Evolutionary conservation across 1,140 invertebrate genomes (phyloP).

Genomic region (Scaptomyza hsui): DNA sequence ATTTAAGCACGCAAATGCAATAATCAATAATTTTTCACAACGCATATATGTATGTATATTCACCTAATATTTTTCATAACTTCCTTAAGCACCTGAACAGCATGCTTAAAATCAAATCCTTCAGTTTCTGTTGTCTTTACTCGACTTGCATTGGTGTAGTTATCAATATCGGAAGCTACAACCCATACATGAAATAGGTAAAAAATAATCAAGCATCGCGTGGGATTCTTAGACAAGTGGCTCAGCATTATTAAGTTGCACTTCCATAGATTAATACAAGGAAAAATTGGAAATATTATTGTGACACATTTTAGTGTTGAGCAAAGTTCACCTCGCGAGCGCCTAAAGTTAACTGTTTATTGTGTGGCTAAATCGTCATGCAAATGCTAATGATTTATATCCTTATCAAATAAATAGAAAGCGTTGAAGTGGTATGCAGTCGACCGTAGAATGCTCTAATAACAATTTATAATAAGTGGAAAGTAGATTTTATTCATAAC

Average conservation of each 20-base stretch:
- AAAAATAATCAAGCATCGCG: conserved; percentile 16
- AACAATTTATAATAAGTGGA: background rate
- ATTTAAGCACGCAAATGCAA: background rate
- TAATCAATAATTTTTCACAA: conserved; percentile 16
- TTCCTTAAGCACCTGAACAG: conserved; percentile 13
- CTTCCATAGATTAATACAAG: conserved; percentile 4
- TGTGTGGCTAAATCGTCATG: background rate
- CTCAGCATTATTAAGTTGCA: conserved; percentile 20
- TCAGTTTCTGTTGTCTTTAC: background rate
- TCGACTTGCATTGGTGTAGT: background rate
- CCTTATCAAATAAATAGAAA: background rate
- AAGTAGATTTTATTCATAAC: too few species aligned
- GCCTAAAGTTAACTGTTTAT: conserved; percentile 1
- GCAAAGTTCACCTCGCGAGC: conserved; percentile 6
- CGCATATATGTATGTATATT: background rate
- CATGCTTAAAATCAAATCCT: background rate
- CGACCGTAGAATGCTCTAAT: background rate
- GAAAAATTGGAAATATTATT: background rate
- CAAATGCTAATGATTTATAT: background rate
- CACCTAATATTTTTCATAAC: conserved; percentile 39
- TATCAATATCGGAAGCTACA: conserved; percentile 8
- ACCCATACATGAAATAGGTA: conserved; percentile 18
- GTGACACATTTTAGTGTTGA: background rate
- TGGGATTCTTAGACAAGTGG: conserved; percentile 1
- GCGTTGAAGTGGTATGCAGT: background rate